These are phyloP conservation scores for Enteromius radiatus DNA, from an alignment of 2,797 vertebrate species.

Conservation along the genomic window DNA sequence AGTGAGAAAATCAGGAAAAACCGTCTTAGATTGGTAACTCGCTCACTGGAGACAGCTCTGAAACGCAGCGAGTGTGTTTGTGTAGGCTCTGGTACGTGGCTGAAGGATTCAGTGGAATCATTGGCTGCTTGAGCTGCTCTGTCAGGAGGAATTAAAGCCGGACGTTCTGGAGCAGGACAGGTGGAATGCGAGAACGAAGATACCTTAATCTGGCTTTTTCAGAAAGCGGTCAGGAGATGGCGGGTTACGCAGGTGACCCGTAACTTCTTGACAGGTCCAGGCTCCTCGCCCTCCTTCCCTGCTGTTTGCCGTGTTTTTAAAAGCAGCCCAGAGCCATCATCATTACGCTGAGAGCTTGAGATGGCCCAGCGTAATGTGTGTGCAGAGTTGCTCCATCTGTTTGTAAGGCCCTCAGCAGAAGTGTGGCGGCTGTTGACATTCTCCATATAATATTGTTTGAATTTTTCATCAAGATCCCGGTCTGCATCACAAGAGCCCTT, in stretches of 20 bases:
- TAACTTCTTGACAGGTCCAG: slow-evolving; percentile 71
- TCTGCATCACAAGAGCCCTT: slow-evolving; percentile 79
- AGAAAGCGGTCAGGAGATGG: slow-evolving; percentile 71
- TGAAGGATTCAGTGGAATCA: slow-evolving; percentile 66
- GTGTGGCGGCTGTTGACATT: slow-evolving; percentile 91
- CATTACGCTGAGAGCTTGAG: slow-evolving; percentile 80
- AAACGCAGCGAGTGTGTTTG: slow-evolving; percentile 6
- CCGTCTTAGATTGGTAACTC: neutral
- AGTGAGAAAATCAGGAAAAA: neutral
- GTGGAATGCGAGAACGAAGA: slow-evolving; percentile 71
- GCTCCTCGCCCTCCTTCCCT: slow-evolving; percentile 64
- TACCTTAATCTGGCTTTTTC: slow-evolving; percentile 78
- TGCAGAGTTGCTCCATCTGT: slow-evolving; percentile 92
- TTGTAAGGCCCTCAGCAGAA: slow-evolving; percentile 95
- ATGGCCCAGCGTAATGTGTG: slow-evolving; percentile 87
- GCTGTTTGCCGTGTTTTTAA: slow-evolving; percentile 65
- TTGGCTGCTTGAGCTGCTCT: slow-evolving; percentile 71
- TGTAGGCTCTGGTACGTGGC: slow-evolving; percentile 61
- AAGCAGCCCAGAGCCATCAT: slow-evolving; percentile 77
- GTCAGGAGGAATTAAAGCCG: slow-evolving; percentile 77
- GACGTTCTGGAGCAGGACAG: slow-evolving; percentile 63
- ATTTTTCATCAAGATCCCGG: slow-evolving; percentile 90
- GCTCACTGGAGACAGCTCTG: neutral
- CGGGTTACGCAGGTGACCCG: slow-evolving; percentile 72
- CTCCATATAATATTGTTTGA: slow-evolving; percentile 95